Base-by-base conservation (phyloP, 2,113 vertebrate species). In the Eidolon helvum region DNA sequence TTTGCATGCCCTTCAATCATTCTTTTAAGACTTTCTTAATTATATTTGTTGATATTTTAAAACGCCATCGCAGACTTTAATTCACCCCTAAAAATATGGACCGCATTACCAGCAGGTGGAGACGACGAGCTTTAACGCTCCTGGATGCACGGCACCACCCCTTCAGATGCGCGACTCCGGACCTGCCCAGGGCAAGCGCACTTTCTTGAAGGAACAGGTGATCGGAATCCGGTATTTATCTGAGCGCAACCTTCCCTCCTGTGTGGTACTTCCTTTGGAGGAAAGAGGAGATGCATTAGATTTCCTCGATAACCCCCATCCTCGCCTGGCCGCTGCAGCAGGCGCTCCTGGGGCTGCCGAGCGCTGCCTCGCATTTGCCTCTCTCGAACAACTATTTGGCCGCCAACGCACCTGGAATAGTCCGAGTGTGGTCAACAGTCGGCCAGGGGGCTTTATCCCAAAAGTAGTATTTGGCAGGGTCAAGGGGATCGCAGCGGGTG, bases 101-200 rank as follows among this genome's bases (percentile, higher is more conserved):
- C 15, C 74, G 35, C 85, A 2, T 40, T 2, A 19, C 61, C 93
- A 75, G 68, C 91, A 97, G 88, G 80, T 61, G 85, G 91, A 40
- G 85, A 30, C 21, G 18, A 18, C 0, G 40, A 87, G 95, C 19
- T 0, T 4, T 0, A 4, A 40, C 4, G 0, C 21, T 15, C 15
- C 0, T 0, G 2, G 10, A 11, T 0, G 5, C 0, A 0, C 38
- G 1, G 53, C 22, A 22, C 7, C 18, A 2, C 9, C 35, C 28
- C 18, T 22, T 11, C 80, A 33, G 30, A 2, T 1, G 16, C 0
- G 4, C 0, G 22, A 24, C 7, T 7, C 16, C 35, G 3, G 18
- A 30, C 10, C 28, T 38, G 48, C 3, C 24, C 50, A 8, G 74
- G 19, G 9, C 50, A 79, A 43, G 50, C 14, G 14, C 79, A 35